These are phyloP conservation scores for Polietes domitor DNA, from an alignment of 2,888 invertebrate species.

Conservation along the genomic window DNA sequence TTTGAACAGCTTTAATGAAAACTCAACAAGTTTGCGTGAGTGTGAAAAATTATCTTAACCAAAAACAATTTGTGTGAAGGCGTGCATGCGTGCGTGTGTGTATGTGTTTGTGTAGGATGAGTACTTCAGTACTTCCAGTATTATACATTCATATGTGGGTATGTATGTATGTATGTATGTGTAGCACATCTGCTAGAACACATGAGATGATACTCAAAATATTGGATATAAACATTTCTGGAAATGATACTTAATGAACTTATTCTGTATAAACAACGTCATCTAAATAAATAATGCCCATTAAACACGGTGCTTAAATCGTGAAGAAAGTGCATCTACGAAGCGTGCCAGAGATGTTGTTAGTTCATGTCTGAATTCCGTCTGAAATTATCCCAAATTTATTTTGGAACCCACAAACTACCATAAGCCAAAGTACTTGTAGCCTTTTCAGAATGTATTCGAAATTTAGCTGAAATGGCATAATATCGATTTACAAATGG, in stretches of 20 bases:
- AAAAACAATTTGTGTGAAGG: not conserved
- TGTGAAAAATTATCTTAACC: slow-evolving; percentile 17
- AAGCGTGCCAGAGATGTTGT: not conserved
- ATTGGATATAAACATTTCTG: slow-evolving; percentile 14
- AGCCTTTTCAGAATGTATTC: too few species aligned
- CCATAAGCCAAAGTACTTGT: too few species aligned
- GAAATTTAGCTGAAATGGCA: too few species aligned
- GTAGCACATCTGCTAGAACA: not conserved
- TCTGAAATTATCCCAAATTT: too few species aligned
- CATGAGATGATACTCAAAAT: slow-evolving; percentile 6
- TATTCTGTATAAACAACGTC: not conserved
- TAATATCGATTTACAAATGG: too few species aligned
- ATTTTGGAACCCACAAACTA: too few species aligned
- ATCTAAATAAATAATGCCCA: not conserved
- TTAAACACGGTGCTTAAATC: not conserved
- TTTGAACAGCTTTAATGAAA: slow-evolving; percentile 17
- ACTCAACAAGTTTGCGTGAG: slow-evolving; percentile 27
- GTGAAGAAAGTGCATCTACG: not conserved
- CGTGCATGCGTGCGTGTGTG: not conserved
- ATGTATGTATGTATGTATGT: not conserved
- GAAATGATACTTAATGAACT: not conserved
- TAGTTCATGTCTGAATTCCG: too few species aligned
- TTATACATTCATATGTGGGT: too few species aligned
- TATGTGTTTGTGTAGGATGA: not conserved
- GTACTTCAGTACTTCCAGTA: not conserved